These are phyloP conservation scores for Lamellibrachia columna DNA, from an alignment of 2,888 invertebrate species.

Conservation along the genomic window DNA sequence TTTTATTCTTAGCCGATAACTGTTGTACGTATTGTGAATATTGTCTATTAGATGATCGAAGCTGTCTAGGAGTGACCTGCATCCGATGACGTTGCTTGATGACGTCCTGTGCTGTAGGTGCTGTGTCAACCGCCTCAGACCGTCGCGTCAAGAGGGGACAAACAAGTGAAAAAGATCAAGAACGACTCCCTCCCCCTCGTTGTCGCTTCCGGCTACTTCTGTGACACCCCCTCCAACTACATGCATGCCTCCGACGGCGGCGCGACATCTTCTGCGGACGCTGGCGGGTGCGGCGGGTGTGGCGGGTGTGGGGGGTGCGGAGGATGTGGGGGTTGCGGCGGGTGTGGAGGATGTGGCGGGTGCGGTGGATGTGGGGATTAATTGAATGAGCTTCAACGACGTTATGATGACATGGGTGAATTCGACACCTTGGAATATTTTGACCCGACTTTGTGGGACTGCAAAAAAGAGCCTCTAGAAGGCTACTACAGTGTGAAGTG, in stretches of 20 bases:
- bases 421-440: too few relatives aligned
- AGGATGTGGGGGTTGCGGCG: not conserved
- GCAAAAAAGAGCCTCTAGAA: too few relatives aligned
- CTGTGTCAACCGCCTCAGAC: not conserved
- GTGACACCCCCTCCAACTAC: slow-evolving; percentile 55
- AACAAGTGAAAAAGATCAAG: not conserved
- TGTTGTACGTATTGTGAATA: too few relatives aligned
- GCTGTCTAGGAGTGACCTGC: too few relatives aligned
- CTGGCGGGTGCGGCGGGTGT: slow-evolving; percentile 23
- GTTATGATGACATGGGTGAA: too few relatives aligned
- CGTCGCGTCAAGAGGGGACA: not conserved
- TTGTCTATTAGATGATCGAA: too few relatives aligned
- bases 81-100: not conserved
- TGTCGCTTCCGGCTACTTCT: slow-evolving; percentile 66
- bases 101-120: not conserved
- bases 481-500: too few relatives aligned
- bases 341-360: slow-evolving; percentile 22
- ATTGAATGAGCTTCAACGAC: too few relatives aligned
- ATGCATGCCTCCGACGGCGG: not conserved
- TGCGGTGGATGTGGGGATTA: not conserved
- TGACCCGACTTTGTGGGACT: too few relatives aligned
- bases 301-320: not conserved
- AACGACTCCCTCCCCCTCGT: slow-evolving; percentile 57
- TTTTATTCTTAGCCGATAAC: too few relatives aligned
- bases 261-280: not conserved